These are phyloP conservation scores for Cyclina sinensis DNA, from an alignment of 1,140 invertebrate genomes.

Conservation along the genomic window DNA sequence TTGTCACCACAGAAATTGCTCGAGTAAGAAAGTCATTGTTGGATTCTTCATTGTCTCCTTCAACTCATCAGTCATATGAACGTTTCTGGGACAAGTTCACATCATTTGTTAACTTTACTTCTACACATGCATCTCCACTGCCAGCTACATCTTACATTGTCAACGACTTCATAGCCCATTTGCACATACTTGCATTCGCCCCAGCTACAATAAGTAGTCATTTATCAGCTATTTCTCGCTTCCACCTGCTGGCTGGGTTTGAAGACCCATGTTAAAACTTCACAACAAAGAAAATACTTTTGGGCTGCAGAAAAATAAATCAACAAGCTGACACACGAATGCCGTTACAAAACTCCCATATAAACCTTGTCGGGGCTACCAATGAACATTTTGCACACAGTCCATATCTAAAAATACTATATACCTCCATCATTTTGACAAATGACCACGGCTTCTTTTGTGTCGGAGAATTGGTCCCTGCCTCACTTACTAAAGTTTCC, in stretches of 20 bases:
- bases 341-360: too few relatives aligned
- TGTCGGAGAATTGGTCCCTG: too few relatives aligned
- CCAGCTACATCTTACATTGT: not conserved
- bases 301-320: slow-evolving; percentile 12
- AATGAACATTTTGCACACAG: too few relatives aligned
- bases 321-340: slow-evolving; percentile 2
- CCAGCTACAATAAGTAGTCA: slow-evolving; percentile 41
- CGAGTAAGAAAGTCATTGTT: not conserved
- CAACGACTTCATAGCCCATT: not conserved
- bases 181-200: slow-evolving; percentile 3
- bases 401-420: too few relatives aligned
- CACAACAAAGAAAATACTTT: not conserved
- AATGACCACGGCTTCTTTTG: too few relatives aligned
- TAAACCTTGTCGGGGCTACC: too few relatives aligned
- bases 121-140: not conserved
- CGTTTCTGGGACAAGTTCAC: not conserved
- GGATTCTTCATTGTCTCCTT: not conserved
- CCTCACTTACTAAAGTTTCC: too few relatives aligned
- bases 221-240: slow-evolving; percentile 16
- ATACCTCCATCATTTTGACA: too few relatives aligned
- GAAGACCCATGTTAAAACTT: not conserved
- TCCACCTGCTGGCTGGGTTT: not conserved
- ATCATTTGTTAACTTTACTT: not conserved
- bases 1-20: not conserved
- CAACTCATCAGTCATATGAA: not conserved